phyloP scores from a whole-genome alignment of 2,888 invertebrate species.

The Amiota minor region DNA sequence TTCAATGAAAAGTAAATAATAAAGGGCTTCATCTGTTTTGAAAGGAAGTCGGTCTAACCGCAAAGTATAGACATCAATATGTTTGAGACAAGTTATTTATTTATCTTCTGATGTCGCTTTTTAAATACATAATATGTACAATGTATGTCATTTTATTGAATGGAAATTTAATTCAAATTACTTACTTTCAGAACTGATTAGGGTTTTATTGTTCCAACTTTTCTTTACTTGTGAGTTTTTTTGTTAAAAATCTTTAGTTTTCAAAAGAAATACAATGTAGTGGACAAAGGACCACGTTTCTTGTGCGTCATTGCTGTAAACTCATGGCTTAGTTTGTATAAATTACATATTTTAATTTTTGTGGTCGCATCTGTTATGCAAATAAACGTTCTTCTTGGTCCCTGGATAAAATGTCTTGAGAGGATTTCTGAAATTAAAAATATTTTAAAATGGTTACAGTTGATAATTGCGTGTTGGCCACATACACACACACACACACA shows the following conservation, averaged over 20 bases:
- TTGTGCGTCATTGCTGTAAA: neutral
- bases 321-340: constrained; percentile 54
- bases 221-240: no score
- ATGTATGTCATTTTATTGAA: no score
- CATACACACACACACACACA: no score
- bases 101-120: no score
- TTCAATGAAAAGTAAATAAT: neutral
- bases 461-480: neutral
- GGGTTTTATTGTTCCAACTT: no score
- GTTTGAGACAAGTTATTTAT: no score
- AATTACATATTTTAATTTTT: constrained; percentile 67
- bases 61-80: neutral
- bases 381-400: constrained; percentile 46
- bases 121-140: no score
- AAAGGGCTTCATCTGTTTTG: neutral
- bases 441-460: neutral
- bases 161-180: no score
- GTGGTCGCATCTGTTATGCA: constrained; percentile 69
- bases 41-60: neutral
- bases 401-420: neutral
- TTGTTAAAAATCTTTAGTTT: no score
- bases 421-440: neutral
- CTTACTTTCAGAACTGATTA: no score
- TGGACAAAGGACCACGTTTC: neutral
- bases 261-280: no score